A percentile compares a stretch with the other conserved stretches of the same genome.
phyloP scores from a whole-genome alignment of 2,797 vertebrate genomes.

The Arrhamphus sclerolepis region DNA sequence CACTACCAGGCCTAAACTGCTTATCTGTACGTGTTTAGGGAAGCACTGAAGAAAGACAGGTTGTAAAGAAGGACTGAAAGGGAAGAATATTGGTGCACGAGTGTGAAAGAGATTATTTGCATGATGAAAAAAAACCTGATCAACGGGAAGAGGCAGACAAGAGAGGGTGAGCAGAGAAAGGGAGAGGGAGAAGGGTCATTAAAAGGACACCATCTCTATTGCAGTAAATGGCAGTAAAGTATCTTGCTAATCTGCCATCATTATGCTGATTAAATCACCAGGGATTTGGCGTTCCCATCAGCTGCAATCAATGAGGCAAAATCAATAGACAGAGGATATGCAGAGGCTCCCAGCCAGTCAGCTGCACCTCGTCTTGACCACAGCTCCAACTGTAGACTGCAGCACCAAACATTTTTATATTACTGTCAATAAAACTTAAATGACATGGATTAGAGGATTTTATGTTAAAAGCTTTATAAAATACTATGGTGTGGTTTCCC shows the following conservation, averaged over 20 bases:
- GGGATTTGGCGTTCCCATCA: slow-evolving; percentile 81
- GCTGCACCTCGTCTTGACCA: slow-evolving; percentile 42
- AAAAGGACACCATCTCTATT: slow-evolving; percentile 81
- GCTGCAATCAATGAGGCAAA: slow-evolving; percentile 81
- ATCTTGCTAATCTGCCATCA: slow-evolving; percentile 83
- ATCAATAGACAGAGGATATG: slow-evolving; percentile 80
- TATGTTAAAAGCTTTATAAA: slow-evolving; percentile 50
- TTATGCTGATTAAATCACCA: slow-evolving; percentile 85
- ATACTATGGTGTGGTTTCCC: slow-evolving; percentile 27
- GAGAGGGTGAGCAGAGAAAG: slow-evolving; percentile 45
- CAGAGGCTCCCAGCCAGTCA: slow-evolving; percentile 63
- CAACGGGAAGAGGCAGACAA: slow-evolving; percentile 47
- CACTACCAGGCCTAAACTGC: too few species aligned
- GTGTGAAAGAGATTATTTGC: slow-evolving; percentile 64
- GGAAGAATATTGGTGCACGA: slow-evolving; percentile 28
- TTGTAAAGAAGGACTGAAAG: slow-evolving; percentile 4
- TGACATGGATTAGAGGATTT: slow-evolving; percentile 53
- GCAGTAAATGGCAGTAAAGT: slow-evolving; percentile 81
- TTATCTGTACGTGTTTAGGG: slow-evolving; percentile 29
- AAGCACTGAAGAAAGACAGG: background rate
- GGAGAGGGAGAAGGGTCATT: slow-evolving; percentile 73
- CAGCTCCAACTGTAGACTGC: slow-evolving; percentile 37
- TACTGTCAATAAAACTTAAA: slow-evolving; percentile 50
- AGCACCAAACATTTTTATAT: slow-evolving; percentile 46
- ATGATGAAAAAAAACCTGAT: slow-evolving; percentile 53